Conservation (phyloP, 2,888 invertebrate genomes). For the Mimas tiliae region DNA sequence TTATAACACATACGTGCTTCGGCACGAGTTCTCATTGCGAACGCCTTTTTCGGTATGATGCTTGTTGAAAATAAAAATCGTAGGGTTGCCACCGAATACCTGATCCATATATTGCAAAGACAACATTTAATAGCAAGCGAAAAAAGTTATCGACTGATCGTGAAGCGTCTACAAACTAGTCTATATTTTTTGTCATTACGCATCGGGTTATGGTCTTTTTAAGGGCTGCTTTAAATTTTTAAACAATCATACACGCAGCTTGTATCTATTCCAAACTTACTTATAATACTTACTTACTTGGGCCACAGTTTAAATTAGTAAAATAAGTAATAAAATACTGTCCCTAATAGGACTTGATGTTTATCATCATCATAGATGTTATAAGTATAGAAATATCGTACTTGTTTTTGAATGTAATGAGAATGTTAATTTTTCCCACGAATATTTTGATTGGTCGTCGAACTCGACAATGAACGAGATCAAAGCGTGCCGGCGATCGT, state of each 20-base stretch:
- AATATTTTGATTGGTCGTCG: conserved; percentile 77
- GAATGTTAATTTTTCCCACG: conserved; percentile 50
- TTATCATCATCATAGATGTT: conserved; percentile 28
- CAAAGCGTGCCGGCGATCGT: conserved; percentile 69
- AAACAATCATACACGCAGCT: conserved; percentile 23
- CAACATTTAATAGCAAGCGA: conserved; percentile 68
- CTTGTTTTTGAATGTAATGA: conserved; percentile 28
- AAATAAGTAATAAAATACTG: conserved; percentile 2
- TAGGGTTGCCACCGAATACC: conserved; percentile 72
- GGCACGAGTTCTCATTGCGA: conserved; percentile 64
- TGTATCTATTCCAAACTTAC: background rate
- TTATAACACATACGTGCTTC: conserved; percentile 63
- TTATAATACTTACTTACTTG: too few species aligned
- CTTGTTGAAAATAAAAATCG: conserved; percentile 73
- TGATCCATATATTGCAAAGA: conserved; percentile 73
- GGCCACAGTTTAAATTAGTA: conserved; percentile 1
- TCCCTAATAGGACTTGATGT: background rate
- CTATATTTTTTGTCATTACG: conserved; percentile 53
- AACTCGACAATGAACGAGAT: conserved; percentile 68
- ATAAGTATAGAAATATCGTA: conserved; percentile 17
- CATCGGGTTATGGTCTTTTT: conserved; percentile 46
- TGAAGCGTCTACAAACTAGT: conserved; percentile 64
- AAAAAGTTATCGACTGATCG: conserved; percentile 61
- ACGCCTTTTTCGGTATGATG: conserved; percentile 74
- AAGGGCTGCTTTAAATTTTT: conserved; percentile 45